Evolutionary conservation across 2,797 vertebrate genomes (phyloP), one percentile per base, ranked within the genome.

Genomic region (Okamejei kenojei): DNA sequence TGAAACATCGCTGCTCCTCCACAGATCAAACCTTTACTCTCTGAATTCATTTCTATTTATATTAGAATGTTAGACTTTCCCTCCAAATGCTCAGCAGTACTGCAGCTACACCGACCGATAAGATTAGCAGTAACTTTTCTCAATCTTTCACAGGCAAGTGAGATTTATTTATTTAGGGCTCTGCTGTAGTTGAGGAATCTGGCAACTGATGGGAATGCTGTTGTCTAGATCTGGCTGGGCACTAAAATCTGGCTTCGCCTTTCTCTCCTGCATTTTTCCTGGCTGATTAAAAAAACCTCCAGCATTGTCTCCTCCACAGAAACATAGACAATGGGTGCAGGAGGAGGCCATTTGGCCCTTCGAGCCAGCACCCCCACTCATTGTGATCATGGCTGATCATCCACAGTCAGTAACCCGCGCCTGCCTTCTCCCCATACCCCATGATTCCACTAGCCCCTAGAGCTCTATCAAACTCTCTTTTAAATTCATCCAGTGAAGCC

Each of bases 161-260:
- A 35, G 84, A 54, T 68, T 88, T 88, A 35, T 65, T 88, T 68
- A 68, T 35, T 88, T 61, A 88, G 61, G 68, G 84, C 15, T 88
- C 61, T 88, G 61, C 61, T 35, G n/a, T 21, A 32, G 84, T 63
- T 88, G n/a, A 88, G 21, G 84, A 68, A 88, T 88, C 15, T 88
- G 32, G 35, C 61, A 88, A 88, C 84, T 88, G 61, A 68, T 65
- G n/a, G 63, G 63, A 35, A 88, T 65, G n/a, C 61, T n/a, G 45
- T 45, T 45, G 21, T n/a, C 65, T 65, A 19, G 61, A 88, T 21
- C n/a, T 68, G 61, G 7, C n/a, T 35, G 32, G 84, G 61, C 84
- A 88, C 32, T 88, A 68, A 65, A 88, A 88, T 68, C 61, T 19
- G 17, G 7, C 61, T 88, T 65, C n/a, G 84, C 84, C 17, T 68